Percentiles rank a stretch among this genome's conserved stretches.
Evolutionary conservation across 2,888 invertebrate genomes (phyloP).

Genomic region (Microctonus aethiopoides): DNA sequence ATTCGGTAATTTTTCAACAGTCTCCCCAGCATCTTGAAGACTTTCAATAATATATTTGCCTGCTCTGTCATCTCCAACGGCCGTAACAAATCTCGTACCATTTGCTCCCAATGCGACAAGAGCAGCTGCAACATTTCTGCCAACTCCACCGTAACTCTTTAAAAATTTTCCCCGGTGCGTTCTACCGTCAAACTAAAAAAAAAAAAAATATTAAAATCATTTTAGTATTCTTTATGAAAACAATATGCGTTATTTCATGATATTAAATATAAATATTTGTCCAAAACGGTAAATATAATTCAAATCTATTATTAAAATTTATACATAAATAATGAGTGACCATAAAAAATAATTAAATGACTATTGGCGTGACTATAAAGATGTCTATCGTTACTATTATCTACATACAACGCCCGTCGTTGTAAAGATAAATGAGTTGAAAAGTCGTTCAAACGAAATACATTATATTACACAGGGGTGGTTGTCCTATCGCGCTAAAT

Average conservation of each 20-base stretch:
- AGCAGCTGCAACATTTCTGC: constrained; percentile 90
- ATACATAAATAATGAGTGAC: neutral
- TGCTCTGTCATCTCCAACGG: constrained; percentile 58
- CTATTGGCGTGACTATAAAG: neutral
- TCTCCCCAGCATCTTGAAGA: constrained; percentile 49
- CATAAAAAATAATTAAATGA: neutral
- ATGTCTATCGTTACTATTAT: neutral
- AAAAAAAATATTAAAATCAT: constrained; percentile 53
- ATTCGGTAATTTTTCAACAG: constrained; percentile 48
- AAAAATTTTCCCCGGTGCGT: constrained; percentile 77
- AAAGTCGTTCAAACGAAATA: neutral
- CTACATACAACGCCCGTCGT: neutral
- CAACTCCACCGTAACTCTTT: constrained; percentile 88
- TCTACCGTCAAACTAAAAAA: constrained; percentile 80
- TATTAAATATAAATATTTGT: neutral
- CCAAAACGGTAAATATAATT: neutral
- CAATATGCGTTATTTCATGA: neutral
- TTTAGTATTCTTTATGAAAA: neutral
- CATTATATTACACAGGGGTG: neutral
- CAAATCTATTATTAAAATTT: neutral
- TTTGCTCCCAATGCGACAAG: constrained; percentile 77
- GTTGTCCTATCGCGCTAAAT: constrained; percentile 16
- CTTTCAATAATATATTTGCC: constrained; percentile 54
- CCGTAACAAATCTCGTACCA: constrained; percentile 58
- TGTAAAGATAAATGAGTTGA: constrained; percentile 5